Conservation (phyloP, 2,888 invertebrate species). For the Platycheirus albimanus region DNA sequence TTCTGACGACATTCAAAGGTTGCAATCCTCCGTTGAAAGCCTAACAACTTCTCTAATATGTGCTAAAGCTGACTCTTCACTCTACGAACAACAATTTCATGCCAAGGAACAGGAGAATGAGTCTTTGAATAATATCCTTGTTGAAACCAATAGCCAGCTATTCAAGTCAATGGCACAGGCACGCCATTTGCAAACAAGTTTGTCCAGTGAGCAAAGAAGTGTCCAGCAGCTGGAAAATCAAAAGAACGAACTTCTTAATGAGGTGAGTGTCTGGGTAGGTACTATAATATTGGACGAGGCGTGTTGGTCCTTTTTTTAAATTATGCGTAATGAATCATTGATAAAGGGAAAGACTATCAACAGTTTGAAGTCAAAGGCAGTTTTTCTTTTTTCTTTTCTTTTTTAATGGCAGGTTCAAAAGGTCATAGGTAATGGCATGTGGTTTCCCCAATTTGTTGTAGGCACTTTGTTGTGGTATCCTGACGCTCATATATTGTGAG, state of each 20-base stretch:
- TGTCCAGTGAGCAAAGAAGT: slow-evolving; percentile 76
- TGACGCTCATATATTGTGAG: slow-evolving; percentile 1
- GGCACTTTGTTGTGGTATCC: slow-evolving; percentile 22
- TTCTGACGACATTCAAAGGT: slow-evolving; percentile 74
- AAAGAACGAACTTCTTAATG: slow-evolving; percentile 76
- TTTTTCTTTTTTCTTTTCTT: not conserved
- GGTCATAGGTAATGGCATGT: slow-evolving; percentile 55
- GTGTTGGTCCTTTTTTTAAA: slow-evolving; percentile 41
- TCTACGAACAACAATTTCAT: slow-evolving; percentile 75
- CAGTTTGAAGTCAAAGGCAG: not conserved
- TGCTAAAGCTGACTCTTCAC: slow-evolving; percentile 75
- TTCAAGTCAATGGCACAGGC: slow-evolving; percentile 76
- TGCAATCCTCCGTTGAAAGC: slow-evolving; percentile 76
- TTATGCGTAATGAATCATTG: slow-evolving; percentile 42
- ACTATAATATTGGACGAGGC: not conserved
- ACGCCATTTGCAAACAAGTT: slow-evolving; percentile 73
- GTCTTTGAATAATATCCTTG: slow-evolving; percentile 71
- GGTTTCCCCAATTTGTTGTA: slow-evolving; percentile 53
- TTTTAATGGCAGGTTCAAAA: slow-evolving; percentile 16
- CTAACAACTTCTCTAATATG: slow-evolving; percentile 76
- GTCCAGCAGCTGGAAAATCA: slow-evolving; percentile 76
- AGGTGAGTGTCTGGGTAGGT: too few species aligned
- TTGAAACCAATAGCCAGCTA: slow-evolving; percentile 76
- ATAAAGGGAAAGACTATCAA: slow-evolving; percentile 11
- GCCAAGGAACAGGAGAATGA: slow-evolving; percentile 77